A percentile compares a stretch with the other conserved stretches of the same genome.
phyloP scores from a whole-genome alignment of 2,888 invertebrate genomes.

The Halictus ligatus region DNA sequence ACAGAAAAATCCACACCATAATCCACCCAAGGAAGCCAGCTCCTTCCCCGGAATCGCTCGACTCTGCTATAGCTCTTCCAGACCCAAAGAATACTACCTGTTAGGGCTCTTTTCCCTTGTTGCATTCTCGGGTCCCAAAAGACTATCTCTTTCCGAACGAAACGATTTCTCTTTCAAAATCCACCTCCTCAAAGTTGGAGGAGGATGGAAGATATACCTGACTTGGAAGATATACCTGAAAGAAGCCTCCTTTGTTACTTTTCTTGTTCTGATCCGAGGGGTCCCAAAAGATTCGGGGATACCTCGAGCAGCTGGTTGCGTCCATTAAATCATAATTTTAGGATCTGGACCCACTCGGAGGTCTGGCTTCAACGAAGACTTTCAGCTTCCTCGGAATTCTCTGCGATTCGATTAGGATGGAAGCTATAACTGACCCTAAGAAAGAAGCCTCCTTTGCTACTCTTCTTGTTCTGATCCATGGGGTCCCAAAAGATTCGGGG shows the following conservation, averaged over 20 bases:
- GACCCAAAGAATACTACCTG: background rate
- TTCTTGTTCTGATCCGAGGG: too few relatives aligned
- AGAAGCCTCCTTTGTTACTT: too few relatives aligned
- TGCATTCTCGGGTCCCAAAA: background rate
- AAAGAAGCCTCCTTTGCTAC: too few relatives aligned
- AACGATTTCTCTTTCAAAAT: background rate
- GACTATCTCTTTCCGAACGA: background rate
- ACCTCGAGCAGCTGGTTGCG: background rate
- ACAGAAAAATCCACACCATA: conserved; percentile 17
- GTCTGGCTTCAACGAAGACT: too few relatives aligned
- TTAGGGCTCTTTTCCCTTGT: background rate
- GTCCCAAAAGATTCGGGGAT: background rate
- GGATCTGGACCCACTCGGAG: too few relatives aligned
- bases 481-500: background rate
- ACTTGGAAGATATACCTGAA: too few relatives aligned
- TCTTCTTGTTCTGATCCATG: too few relatives aligned
- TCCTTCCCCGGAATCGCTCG: background rate
- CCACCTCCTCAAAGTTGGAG: background rate
- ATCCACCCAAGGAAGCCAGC: background rate
- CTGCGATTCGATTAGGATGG: too few relatives aligned
- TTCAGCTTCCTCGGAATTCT: too few relatives aligned
- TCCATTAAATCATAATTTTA: background rate
- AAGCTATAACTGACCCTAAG: too few relatives aligned
- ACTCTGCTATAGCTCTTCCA: background rate
- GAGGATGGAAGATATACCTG: too few relatives aligned